Evolutionary conservation across 2,113 vertebrate genomes (phyloP).

Genomic region (Dromas ardeola): DNA sequence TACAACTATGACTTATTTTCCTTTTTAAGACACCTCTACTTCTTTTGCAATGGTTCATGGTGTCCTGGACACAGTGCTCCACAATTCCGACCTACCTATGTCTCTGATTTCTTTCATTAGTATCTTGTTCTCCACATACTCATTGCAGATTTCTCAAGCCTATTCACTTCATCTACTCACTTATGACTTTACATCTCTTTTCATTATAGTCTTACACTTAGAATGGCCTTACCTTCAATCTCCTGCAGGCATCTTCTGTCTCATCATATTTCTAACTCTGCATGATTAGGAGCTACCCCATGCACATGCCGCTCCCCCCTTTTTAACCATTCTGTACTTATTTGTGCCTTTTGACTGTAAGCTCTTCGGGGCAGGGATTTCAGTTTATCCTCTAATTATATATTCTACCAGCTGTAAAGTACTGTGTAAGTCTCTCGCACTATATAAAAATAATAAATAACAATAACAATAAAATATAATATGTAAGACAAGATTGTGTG

Average conservation of each 20-base stretch:
- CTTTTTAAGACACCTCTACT: neutral
- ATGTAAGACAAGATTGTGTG: conserved; percentile 45
- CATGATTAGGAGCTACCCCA: neutral
- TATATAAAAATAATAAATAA: conserved; percentile 28
- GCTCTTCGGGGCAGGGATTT: conserved; percentile 62
- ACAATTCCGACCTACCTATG: neutral
- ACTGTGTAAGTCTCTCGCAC: conserved; percentile 1
- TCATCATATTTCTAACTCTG: neutral
- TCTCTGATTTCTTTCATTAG: neutral
- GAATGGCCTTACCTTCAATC: neutral
- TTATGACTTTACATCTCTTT: neutral
- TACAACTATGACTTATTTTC: neutral
- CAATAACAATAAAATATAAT: conserved; percentile 51
- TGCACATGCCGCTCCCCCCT: neutral
- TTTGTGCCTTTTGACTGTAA: conserved; percentile 63
- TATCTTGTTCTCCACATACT: neutral
- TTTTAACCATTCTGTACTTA: neutral
- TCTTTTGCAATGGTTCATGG: neutral
- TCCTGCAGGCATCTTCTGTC: neutral
- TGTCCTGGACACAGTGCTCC: neutral
- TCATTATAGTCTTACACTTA: neutral
- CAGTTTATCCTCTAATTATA: neutral
- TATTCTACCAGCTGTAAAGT: conserved; percentile 45
- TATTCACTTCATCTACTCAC: neutral
- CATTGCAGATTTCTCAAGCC: neutral